Conservation (phyloP, 2,888 invertebrate species). For the Agonopterix arenella region DNA sequence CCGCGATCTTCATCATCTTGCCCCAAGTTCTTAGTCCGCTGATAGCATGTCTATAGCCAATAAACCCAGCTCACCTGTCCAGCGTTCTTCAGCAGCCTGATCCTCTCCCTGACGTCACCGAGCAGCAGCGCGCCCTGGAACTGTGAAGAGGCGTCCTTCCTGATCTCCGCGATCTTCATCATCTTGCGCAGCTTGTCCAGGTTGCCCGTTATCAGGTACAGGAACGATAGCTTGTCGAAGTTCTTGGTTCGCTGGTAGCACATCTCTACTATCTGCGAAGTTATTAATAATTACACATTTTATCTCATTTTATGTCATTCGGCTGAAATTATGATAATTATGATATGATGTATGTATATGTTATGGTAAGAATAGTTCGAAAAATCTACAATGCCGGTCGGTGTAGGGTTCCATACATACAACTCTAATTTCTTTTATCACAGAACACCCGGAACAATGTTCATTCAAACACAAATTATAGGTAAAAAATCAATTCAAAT, state of each 20-base stretch:
- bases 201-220: conserved; percentile 98
- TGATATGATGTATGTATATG: no score
- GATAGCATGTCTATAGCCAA: conserved; percentile 92
- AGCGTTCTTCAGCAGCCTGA: conserved; percentile 86
- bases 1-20: conserved; percentile 99
- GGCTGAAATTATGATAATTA: no score
- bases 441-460: no score
- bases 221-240: conserved; percentile 98
- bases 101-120: conserved; percentile 94
- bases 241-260: conserved; percentile 99
- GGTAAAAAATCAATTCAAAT: no score
- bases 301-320: no score
- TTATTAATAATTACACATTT: no score
- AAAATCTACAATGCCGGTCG: no score
- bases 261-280: conserved; percentile 94
- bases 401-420: no score
- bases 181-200: conserved; percentile 97
- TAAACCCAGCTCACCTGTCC: conserved; percentile 58
- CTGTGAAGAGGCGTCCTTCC: conserved; percentile 97
- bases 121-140: conserved; percentile 95
- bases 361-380: no score
- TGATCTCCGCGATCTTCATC: conserved; percentile 99
- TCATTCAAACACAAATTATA: no score
- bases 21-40: conserved; percentile 99
- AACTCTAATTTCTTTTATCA: no score